These are phyloP conservation scores for Baronia brevicornis DNA, from an alignment of 2,888 invertebrate species.

Conservation along the genomic window DNA sequence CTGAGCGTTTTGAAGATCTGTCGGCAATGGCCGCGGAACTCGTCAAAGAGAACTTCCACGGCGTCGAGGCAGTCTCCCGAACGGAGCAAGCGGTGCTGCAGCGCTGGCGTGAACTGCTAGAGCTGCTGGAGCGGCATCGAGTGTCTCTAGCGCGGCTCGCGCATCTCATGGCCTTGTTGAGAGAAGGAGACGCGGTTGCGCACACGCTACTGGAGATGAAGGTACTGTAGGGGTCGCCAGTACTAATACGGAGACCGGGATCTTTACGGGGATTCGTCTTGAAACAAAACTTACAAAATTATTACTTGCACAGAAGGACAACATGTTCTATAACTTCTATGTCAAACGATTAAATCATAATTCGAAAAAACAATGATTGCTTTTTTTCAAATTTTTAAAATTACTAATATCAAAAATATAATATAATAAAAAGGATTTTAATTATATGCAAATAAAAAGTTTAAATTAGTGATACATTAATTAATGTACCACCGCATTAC, in stretches of 20 bases:
- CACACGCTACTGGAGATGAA: constrained; percentile 90
- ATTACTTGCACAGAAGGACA: too few species aligned
- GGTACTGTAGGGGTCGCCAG: constrained; percentile 45
- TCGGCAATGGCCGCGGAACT: constrained; percentile 95
- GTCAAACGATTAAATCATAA: too few species aligned
- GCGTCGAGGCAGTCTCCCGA: constrained; percentile 83
- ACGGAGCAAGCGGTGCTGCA: constrained; percentile 86
- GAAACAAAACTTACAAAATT: too few species aligned
- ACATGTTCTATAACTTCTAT: neutral
- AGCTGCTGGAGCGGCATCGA: constrained; percentile 88
- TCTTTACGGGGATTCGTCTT: too few species aligned
- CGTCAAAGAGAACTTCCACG: constrained; percentile 93
- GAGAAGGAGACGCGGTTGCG: constrained; percentile 93
- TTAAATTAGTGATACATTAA: too few species aligned
- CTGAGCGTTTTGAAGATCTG: constrained; percentile 95
- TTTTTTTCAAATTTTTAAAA: too few species aligned
- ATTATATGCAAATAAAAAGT: too few species aligned
- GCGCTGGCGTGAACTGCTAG: constrained; percentile 91
- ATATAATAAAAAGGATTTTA: too few species aligned
- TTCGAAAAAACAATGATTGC: too few species aligned
- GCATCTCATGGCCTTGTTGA: constrained; percentile 88
- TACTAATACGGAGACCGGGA: too few species aligned
- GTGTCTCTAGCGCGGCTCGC: constrained; percentile 85
- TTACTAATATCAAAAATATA: too few species aligned
- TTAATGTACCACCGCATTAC: too few species aligned